phyloP scores from a whole-genome alignment of 2,888 invertebrate genomes.

The Rutpela maculata region DNA sequence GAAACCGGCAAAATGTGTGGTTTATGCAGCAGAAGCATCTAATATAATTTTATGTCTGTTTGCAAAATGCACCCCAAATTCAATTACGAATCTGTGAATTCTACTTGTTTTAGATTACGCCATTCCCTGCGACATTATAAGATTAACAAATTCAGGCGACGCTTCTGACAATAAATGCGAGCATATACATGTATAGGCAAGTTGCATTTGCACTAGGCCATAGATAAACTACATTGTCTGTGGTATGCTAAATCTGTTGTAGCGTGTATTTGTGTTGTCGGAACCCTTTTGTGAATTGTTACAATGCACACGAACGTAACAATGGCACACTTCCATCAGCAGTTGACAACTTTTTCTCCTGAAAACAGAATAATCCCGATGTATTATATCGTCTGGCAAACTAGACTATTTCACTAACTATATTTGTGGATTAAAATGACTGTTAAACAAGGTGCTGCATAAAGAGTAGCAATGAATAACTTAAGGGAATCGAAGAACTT shows the following conservation, averaged over 20 bases:
- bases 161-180: not conserved
- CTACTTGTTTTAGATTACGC: not conserved
- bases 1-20: not conserved
- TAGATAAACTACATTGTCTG: constrained; percentile 33
- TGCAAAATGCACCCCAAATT: not conserved
- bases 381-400: not conserved
- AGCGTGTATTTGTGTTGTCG: constrained; percentile 25
- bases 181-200: constrained; percentile 4
- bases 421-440: not conserved
- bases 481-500: not conserved
- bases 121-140: not conserved
- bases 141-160: not conserved
- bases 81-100: not conserved
- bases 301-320: constrained; percentile 22
- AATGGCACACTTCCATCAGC: constrained; percentile 31
- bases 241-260: constrained; percentile 32
- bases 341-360: constrained; percentile 14
- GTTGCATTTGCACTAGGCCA: constrained; percentile 24
- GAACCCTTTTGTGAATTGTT: constrained; percentile 38
- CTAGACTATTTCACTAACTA: not conserved
- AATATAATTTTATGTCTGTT: not conserved
- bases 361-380: constrained; percentile 13
- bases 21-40: not conserved
- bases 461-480: not conserved
- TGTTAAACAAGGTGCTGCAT: not conserved